Conservation (phyloP, 2,113 vertebrate genomes). For the Myanophis thanlyinensis region DNA sequence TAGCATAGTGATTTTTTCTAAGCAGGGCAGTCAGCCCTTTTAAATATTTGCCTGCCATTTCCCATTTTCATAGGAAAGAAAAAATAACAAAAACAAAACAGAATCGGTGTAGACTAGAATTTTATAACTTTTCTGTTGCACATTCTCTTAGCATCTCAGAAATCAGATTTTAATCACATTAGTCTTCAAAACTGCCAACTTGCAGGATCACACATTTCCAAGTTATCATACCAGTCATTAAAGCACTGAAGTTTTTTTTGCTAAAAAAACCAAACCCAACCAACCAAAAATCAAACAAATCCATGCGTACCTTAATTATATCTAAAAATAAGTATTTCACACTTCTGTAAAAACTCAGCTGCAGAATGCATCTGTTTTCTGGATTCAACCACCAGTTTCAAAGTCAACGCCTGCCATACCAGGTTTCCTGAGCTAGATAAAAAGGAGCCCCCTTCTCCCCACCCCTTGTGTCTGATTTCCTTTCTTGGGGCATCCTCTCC, state of each 20-base stretch:
- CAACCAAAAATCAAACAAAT: background rate
- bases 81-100: background rate
- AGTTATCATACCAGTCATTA: background rate
- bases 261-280: background rate
- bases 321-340: background rate
- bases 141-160: background rate
- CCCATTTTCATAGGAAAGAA: background rate
- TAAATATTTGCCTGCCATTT: background rate
- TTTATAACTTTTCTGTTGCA: background rate
- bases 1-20: background rate
- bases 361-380: background rate
- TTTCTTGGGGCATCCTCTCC: background rate
- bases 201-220: background rate
- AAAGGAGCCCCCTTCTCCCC: fast-evolving
- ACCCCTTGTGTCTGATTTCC: background rate
- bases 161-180: background rate
- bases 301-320: background rate
- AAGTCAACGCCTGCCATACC: background rate
- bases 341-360: background rate
- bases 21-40: background rate
- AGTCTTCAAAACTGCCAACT: background rate
- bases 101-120: background rate
- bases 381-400: background rate
- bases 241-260: background rate
- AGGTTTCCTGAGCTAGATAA: background rate